Base-by-base conservation (phyloP, 2,113 vertebrate genomes). In the Willisornis vidua region DNA sequence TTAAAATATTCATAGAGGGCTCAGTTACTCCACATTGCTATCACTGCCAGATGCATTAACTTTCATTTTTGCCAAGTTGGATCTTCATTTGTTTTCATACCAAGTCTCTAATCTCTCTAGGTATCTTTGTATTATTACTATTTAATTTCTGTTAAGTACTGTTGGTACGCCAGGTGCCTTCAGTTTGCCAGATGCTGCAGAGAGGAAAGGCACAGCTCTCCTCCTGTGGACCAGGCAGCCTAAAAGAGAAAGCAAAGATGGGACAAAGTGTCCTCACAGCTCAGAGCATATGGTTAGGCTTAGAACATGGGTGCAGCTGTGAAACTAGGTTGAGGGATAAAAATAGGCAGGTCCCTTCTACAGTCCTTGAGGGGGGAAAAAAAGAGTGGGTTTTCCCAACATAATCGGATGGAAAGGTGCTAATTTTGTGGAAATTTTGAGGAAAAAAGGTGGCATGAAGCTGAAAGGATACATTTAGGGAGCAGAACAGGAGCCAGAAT, bases 121-220 rank as follows among this genome's bases (percentile, higher is more conserved):
- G 85, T 94, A 63, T 87, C 77, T 95, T 87, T 87, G 61, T 52
- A 82, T 95, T 95, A 96, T 83, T 86, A 72, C 87, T 89, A 71
- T 87, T 95, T 96, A 95, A 96, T 95, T 95, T 90, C 76, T 94
- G 74, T 83, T 96, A 93, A 93, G 52, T 87, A 87, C 90, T 94
- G 93, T 94, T 52, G 75, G 79, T 22, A 18, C 66, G 88, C 88
- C 93, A 87, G 68, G 70, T 91, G 76, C 68, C 66, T 83, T 94
- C 52, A 33, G 19, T 51, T 74, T 92, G 76, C 83, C 88, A 95
- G 85, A 78, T 93, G 90, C 82, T 75, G 72, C 61, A 37, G 68
- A 86, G n/a, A n/a, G 48, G 63, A 75, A 85, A 95, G 43, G 51
- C 68, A 88, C 51, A 23, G 39, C 26, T 80, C 71, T 77, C 14